These are phyloP conservation scores for Calosoma granatense DNA, from an alignment of 1,140 invertebrate genomes.

Conservation along the genomic window DNA sequence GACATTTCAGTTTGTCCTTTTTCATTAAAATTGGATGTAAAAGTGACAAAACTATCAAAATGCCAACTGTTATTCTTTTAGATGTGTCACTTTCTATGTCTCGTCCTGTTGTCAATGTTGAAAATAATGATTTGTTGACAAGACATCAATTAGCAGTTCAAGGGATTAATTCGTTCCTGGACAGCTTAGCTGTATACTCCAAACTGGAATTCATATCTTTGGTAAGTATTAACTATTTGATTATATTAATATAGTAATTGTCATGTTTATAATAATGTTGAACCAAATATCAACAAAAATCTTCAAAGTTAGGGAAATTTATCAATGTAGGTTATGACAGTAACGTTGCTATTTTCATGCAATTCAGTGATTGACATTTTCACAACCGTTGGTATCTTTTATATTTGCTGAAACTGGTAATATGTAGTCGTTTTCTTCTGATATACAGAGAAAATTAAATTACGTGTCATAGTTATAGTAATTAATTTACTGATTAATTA, in stretches of 20 bases:
- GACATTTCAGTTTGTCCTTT: too few relatives aligned
- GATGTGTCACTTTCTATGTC: constrained; percentile 76
- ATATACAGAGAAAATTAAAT: too few relatives aligned
- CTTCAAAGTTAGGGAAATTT: too few relatives aligned
- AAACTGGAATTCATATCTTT: constrained; percentile 88
- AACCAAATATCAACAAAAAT: too few relatives aligned
- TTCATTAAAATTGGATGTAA: constrained; percentile 16
- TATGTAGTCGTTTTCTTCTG: too few relatives aligned
- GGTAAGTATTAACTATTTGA: constrained; percentile 42
- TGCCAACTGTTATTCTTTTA: constrained; percentile 73
- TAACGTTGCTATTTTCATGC: background rate
- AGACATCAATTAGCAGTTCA: constrained; percentile 66
- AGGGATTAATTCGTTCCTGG: constrained; percentile 75
- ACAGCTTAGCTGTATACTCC: constrained; percentile 69
- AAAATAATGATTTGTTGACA: constrained; percentile 40
- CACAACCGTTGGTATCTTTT: background rate
- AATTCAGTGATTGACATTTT: background rate
- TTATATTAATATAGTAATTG: background rate
- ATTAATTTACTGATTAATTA: too few relatives aligned
- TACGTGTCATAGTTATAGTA: too few relatives aligned
- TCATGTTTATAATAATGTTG: too few relatives aligned
- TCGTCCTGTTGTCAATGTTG: constrained; percentile 46
- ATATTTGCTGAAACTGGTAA: background rate
- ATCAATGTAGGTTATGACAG: background rate
- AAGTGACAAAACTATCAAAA: constrained; percentile 34